Evolutionary conservation across 2,888 invertebrate species (phyloP), one percentile per base, ranked within the genome.

Genomic region (Tetrapedia diversipes): DNA sequence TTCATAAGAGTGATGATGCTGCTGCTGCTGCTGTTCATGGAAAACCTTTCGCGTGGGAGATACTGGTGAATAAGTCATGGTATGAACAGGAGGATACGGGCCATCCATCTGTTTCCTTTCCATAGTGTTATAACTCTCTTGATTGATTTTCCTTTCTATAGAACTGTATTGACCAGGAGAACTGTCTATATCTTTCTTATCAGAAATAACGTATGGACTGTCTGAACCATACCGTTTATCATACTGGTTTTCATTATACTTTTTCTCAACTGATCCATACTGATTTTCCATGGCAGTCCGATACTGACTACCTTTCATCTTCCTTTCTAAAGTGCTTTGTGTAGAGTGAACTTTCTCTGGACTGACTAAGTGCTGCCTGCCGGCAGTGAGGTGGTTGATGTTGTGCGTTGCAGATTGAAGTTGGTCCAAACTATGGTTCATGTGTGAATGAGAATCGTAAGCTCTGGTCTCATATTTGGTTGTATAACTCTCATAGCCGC

Each of bases 391-490:
- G 51, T 88, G 89, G 56, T 83, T 84, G 14, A 89, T 82, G 16
- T 87, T 86, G 16, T 86, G 83, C 8, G 81, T 77, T 4, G 85
- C 77, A 10, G 82, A 87, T 53, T 87, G 88, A 41, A 83, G 76
- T 61, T 84, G 86, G 41, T 87, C 88, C 64, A 84, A 47, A 37
- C 79, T 86, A n/a, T 84, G 86, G 47, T 83, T 77, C 79, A 82
- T 84, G 66, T 82, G 81, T 27, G 78, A 70, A 34, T 83, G 86
- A 39, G 81, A 68, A 87, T 94, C 94, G 90, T 93, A 94, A 60
- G 93, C 90, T 43, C 93, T 92, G 1, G 93, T 93, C 88, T 94
- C 94, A 90, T 94, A 93, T 85, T 93, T 94, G 91, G 80, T 77
- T 0, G 85, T 83, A 43, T 87, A 88, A 56, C 86, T 90, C 85